Evolutionary conservation across 2,888 invertebrate genomes (phyloP).

Genomic region (Philaethria dido): DNA sequence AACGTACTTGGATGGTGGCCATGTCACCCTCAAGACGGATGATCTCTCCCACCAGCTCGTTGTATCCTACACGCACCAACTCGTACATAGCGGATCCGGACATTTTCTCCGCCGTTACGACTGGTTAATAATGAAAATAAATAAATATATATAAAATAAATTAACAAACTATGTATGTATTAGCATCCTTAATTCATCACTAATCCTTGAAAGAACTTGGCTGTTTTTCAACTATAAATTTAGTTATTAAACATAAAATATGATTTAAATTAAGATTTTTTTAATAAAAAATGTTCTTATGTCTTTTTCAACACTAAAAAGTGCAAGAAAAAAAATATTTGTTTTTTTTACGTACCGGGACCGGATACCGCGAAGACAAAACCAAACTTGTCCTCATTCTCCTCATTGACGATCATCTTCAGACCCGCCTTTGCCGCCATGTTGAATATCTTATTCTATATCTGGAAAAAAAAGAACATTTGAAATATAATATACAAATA

Average conservation of each 20-base stretch:
- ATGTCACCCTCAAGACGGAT: constrained; percentile 99
- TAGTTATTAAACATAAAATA: neutral
- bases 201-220: neutral
- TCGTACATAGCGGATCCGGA: constrained; percentile 99
- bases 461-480: constrained; percentile 46
- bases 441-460: constrained; percentile 67
- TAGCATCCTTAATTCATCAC: neutral
- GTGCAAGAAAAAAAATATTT: no score
- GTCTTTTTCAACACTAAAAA: no score
- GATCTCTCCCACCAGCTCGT: constrained; percentile 99
- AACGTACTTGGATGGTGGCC: constrained; percentile 98
- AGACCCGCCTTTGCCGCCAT: constrained; percentile 86
- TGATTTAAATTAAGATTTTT: no score
- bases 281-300: no score
- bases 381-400: constrained; percentile 94
- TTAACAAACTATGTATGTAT: no score
- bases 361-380: constrained; percentile 99
- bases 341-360: constrained; percentile 88
- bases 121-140: constrained; percentile 74
- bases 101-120: constrained; percentile 99
- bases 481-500: neutral
- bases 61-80: constrained; percentile 98
- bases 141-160: neutral
- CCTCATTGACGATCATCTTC: constrained; percentile 91
- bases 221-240: neutral